phyloP scores from a whole-genome alignment of 2,797 vertebrate species.

The Eidolon dupreanum region DNA sequence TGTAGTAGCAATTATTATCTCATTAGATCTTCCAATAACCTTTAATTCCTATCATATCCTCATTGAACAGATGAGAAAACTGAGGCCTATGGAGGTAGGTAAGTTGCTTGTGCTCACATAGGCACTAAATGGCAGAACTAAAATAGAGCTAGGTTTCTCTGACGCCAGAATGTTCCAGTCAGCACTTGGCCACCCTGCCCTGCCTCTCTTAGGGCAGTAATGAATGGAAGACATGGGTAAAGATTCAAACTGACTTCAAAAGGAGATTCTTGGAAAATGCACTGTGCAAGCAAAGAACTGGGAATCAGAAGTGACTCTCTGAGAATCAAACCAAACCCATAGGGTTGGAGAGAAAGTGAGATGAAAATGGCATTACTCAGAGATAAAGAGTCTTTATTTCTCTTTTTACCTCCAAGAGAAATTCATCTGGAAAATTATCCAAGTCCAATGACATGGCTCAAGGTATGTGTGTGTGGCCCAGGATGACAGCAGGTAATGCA shows the following conservation, averaged over 20 bases:
- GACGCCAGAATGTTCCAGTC: not conserved
- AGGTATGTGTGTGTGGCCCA: not conserved
- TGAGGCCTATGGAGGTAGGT: not conserved
- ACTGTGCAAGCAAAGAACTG: not conserved
- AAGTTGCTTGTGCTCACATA: not conserved
- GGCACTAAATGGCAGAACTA: not conserved
- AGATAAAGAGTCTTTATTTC: not conserved
- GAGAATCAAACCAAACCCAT: not conserved
- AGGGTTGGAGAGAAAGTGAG: not conserved
- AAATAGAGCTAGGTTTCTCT: not conserved
- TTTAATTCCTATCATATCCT: not conserved
- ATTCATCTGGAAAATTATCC: not conserved
- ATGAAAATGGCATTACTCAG: not conserved
- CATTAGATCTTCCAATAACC: not conserved
- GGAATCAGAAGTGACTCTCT: not conserved
- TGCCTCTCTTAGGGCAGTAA: not conserved
- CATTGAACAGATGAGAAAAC: not conserved
- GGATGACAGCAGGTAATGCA: not conserved
- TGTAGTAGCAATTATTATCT: not conserved
- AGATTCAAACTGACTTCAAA: not conserved
- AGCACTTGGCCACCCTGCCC: not conserved
- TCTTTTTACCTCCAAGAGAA: not conserved
- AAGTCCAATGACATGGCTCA: not conserved
- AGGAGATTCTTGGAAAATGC: not conserved
- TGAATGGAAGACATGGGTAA: not conserved